These are phyloP conservation scores for Tetanocera ferruginea DNA, from an alignment of 2,888 invertebrate species.

Conservation along the genomic window DNA sequence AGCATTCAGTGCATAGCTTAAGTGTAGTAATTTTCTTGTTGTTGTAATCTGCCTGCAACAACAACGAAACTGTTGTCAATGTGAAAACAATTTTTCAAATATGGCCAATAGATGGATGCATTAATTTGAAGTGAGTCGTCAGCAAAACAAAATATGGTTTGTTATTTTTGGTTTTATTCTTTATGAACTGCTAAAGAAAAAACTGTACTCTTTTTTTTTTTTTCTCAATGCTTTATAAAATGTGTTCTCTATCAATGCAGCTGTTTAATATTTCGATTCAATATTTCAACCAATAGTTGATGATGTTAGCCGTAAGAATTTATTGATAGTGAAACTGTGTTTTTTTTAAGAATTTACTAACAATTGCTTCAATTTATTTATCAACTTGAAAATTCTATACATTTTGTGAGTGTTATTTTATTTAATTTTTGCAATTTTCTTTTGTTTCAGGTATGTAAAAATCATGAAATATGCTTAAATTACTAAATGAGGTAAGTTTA, in stretches of 20 bases:
- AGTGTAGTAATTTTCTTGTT: background rate
- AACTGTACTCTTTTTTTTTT: background rate
- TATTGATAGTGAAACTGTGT: too few species aligned
- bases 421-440: background rate
- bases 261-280: too few species aligned
- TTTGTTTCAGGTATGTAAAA: conserved; percentile 15
- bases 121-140: too few species aligned
- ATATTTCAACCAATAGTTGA: too few species aligned
- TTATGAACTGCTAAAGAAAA: background rate
- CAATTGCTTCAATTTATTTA: too few species aligned
- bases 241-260: background rate
- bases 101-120: background rate
- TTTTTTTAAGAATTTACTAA: too few species aligned
- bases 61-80: background rate
- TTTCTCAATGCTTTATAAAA: background rate
- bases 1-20: background rate
- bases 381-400: background rate
- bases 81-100: conserved; percentile 11
- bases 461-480: background rate
- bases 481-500: background rate
- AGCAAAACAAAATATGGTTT: background rate
- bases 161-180: background rate
- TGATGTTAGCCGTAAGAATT: too few species aligned
- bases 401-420: background rate
- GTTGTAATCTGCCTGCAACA: background rate